phyloP scores from a whole-genome alignment of 2,797 vertebrate species.

The Phaenicophaeus curvirostris region DNA sequence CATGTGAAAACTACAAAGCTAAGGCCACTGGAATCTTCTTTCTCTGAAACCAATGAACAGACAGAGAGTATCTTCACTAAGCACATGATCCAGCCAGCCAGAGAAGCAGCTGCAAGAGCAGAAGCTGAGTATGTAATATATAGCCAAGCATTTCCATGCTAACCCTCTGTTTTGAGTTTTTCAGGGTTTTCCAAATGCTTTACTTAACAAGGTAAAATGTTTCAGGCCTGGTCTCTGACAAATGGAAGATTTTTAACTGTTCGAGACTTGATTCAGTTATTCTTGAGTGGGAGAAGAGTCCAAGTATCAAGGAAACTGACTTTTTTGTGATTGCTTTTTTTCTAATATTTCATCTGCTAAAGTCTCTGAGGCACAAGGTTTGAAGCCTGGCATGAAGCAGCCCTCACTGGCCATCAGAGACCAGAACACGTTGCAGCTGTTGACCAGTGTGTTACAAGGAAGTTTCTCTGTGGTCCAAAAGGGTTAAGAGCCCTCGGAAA shows the following conservation, averaged over 20 bases:
- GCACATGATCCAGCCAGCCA: background rate
- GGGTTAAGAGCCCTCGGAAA: constrained; percentile 17
- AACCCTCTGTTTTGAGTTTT: background rate
- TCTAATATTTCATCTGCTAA: background rate
- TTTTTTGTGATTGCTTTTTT: background rate
- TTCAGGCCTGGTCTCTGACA: constrained; percentile 15
- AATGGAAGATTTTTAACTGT: constrained; percentile 40
- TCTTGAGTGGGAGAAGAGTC: background rate
- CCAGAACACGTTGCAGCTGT: background rate
- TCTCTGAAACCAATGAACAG: background rate
- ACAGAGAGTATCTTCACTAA: accelerated
- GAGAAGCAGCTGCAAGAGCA: background rate
- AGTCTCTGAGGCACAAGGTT: background rate
- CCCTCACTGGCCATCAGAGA: background rate
- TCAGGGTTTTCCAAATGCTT: constrained; percentile 32
- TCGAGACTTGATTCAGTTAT: background rate
- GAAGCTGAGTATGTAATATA: background rate
- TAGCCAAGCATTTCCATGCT: background rate
- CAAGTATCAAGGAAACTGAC: background rate
- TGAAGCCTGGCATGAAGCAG: background rate
- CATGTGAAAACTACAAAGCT: background rate
- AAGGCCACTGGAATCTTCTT: background rate
- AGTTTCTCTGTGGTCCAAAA: background rate
- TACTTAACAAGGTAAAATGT: constrained; percentile 49
- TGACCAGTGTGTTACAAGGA: background rate